These are phyloP conservation scores for Lepus townsendii DNA, from an alignment of 2,797 vertebrate species.

Conservation along the genomic window DNA sequence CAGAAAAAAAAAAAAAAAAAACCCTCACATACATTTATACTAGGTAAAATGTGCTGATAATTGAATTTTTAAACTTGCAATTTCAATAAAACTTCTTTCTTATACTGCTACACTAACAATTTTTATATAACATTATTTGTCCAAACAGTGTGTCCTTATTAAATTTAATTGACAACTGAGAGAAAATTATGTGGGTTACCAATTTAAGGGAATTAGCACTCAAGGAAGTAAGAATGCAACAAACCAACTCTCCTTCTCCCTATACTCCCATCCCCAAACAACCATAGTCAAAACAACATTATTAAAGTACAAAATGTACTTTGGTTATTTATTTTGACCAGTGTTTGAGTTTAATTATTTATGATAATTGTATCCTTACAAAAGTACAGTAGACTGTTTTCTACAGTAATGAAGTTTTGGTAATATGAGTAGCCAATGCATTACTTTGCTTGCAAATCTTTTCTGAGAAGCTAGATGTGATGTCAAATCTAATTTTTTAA, in stretches of 20 bases:
- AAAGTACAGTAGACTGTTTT: slow-evolving; percentile 67
- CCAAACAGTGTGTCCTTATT: slow-evolving; percentile 70
- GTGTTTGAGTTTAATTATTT: slow-evolving; percentile 80
- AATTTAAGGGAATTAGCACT: slow-evolving; percentile 62
- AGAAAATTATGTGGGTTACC: slow-evolving; percentile 51
- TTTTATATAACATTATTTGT: slow-evolving; percentile 72
- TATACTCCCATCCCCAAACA: background rate
- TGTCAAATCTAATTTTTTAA: slow-evolving; percentile 39
- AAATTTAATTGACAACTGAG: slow-evolving; percentile 73
- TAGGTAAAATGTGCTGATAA: slow-evolving; percentile 50
- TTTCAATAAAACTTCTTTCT: slow-evolving; percentile 47
- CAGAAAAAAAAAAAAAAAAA: background rate
- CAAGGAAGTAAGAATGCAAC: slow-evolving; percentile 63
- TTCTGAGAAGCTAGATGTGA: slow-evolving; percentile 45
- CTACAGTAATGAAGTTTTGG: slow-evolving; percentile 72
- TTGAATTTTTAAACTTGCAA: slow-evolving; percentile 45
- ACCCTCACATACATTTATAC: background rate
- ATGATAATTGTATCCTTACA: slow-evolving; percentile 70
- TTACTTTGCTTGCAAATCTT: slow-evolving; percentile 43
- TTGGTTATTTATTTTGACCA: slow-evolving; percentile 73
- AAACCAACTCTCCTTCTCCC: background rate
- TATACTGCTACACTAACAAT: background rate
- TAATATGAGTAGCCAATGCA: slow-evolving; percentile 45
- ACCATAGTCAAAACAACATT: slow-evolving; percentile 60
- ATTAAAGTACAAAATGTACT: slow-evolving; percentile 66